Percentiles rank a stretch among this genome's conserved stretches.
phyloP scores from a whole-genome alignment of 2,797 vertebrate genomes.

The Hyperoplus immaculatus region DNA sequence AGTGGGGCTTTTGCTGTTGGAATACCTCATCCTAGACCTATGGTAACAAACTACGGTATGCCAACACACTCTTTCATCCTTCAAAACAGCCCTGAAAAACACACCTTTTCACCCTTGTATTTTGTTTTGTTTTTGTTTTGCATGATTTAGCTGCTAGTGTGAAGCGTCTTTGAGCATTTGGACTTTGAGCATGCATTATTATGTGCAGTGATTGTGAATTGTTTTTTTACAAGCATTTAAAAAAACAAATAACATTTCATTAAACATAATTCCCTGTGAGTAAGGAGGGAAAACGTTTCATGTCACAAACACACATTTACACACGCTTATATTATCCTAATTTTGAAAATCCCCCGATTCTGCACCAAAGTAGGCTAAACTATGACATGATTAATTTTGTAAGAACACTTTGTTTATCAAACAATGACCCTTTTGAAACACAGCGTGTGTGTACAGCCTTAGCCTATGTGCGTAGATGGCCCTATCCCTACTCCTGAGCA shows the following conservation, averaged over 20 bases:
- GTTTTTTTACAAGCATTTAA: slow-evolving; percentile 2
- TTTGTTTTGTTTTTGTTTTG: no score
- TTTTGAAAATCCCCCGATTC: slow-evolving; percentile 13
- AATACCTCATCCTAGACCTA: slow-evolving; percentile 53
- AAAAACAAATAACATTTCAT: background rate
- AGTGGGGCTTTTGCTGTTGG: slow-evolving; percentile 84
- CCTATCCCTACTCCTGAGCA: slow-evolving; percentile 18
- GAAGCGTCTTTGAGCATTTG: no score
- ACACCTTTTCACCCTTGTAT: no score
- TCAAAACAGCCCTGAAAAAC: no score
- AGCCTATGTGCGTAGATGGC: slow-evolving; percentile 47
- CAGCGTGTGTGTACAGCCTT: background rate
- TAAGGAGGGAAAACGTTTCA: background rate
- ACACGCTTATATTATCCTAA: background rate
- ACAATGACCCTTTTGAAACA: background rate
- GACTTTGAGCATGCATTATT: no score
- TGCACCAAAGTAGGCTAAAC: background rate
- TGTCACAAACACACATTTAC: background rate
- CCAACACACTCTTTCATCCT: background rate
- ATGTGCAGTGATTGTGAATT: no score
- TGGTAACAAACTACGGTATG: slow-evolving; percentile 79
- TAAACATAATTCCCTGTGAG: background rate
- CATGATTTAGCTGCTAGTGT: no score
- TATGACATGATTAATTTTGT: background rate
- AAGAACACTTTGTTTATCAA: background rate